Evolutionary conservation across 2,888 invertebrate genomes (phyloP), one percentile per base, ranked within the genome.

Genomic region (Hipparchia sbordonii): DNA sequence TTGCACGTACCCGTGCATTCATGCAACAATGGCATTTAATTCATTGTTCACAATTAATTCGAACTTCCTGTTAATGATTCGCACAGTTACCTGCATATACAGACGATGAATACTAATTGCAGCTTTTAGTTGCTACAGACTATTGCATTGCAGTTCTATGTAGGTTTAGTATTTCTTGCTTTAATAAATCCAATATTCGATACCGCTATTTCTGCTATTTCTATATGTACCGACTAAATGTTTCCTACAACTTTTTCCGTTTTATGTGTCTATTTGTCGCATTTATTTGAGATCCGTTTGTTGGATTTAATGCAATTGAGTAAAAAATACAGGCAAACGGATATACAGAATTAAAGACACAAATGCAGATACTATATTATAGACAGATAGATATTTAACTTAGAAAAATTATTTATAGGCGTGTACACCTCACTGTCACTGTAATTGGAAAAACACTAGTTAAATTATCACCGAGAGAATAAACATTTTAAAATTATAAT

Each of bases 121-220:
- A 63, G 46, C 66, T 71, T 48, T 23, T 51, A 62, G 54, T 51
- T 46, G 46, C 60, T 71, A 13, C 2, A 63, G 51, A 13, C 73
- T 66, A 75, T 65, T 72, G 39, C 45, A 75, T 65, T 72, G 39
- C 45, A 33, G 39, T 63, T 51, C 57, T 57, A 60, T 60, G 33
- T 39, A 60, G 23, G 23, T 23, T 23, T 39, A 60, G 33, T 39
- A 39, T 56, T 23, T 10, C 59, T 54, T 65, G 78, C 76, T 75
- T 81, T 82, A 82, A 83, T 84, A 81, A 84, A 85, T 85, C 82
- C 82, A 82, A 83, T 85, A 82, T 84, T 81, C 81, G 57, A 57
- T 57, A 57, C 39, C 8, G n/a, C 56, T 7, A 7, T 56, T 56
- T 56, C 57, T 8, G 23, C 7, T 23, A 23, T 57, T 57, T 23